Base-by-base conservation (phyloP, 1,140 invertebrate species). In the Musca vetustissima region DNA sequence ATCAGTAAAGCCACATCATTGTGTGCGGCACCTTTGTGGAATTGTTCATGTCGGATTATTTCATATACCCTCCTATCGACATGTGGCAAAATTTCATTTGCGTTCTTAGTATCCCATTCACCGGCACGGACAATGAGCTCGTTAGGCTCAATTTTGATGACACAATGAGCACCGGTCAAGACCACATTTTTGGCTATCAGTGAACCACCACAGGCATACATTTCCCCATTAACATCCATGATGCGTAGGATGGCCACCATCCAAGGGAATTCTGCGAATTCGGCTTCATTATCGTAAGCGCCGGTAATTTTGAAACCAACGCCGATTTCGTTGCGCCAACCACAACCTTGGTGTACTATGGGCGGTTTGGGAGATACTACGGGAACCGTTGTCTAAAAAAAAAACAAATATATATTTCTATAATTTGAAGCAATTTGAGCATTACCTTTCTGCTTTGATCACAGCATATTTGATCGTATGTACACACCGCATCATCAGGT, bases 161-260 rank as follows among this genome's bases (percentile, higher is more conserved):
- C 83, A 70, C 87, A 88, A 76, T 92, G 91, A 22, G 87, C 87
- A 0, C 86, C 88, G 1, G 88, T 89, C 21, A 89, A 53, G 1
- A 87, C 85, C 4, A 87, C 86, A 48, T 80, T 75, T 0, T 83
- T 83, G 67, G 84, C 79, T 57, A 89, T 87, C 6, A 89, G 71
- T 9, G 87, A 83, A 11, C 84, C 88, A 3, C 87, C 88, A 73
- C 88, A 88, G 79, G 72, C 84, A 84, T 67, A 85, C 24, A 85
- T 86, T 68, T 86, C 79, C 0, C 83, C 74, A 2, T 83, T 78
- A 1, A 82, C 78, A 9, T 86, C 84, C 2, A 89, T 82, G 2
- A 76, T 73, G 68, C 91, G 86, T 6, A 94, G 81, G 59, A 95
- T 85, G 0, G 92, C 92, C 0, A 92, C 88, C 91, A 93, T 93